Conservation (phyloP, 2,113 vertebrate genomes). For the Spilogale gracilis region DNA sequence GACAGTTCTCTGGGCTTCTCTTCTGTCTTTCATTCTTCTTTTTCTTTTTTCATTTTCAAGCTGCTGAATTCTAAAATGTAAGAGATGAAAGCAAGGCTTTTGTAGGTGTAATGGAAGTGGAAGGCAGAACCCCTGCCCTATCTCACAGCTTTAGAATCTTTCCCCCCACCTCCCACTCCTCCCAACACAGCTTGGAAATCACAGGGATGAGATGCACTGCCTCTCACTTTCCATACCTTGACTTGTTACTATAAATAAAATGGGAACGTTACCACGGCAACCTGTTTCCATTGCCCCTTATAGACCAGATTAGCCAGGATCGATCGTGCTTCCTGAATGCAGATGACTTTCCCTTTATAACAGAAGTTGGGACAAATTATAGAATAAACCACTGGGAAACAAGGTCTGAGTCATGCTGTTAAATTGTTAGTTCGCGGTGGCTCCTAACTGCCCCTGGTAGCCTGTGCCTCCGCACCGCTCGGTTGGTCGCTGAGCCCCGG, state of each 20-base stretch:
- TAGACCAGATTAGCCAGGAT: conserved; percentile 77
- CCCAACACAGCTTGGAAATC: background rate
- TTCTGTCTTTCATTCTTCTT: background rate
- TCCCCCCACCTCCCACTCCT: background rate
- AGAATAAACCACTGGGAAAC: conserved; percentile 52
- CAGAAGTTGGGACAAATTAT: conserved; percentile 70
- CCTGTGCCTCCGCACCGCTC: background rate
- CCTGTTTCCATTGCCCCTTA: conserved; percentile 75
- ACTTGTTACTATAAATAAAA: conserved; percentile 80
- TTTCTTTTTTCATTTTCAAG: background rate
- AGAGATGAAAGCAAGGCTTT: background rate
- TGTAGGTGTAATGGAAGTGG: background rate
- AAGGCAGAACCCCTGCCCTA: background rate
- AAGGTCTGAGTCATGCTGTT: conserved; percentile 5
- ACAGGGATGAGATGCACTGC: background rate
- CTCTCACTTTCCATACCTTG: conserved; percentile 65
- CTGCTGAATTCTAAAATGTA: background rate
- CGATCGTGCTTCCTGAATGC: conserved; percentile 69
- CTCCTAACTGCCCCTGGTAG: background rate
- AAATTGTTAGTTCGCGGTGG: background rate
- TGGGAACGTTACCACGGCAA: conserved; percentile 73
- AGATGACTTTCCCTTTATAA: conserved; percentile 67
- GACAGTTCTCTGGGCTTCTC: background rate
- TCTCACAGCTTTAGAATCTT: background rate
- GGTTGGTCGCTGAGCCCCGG: too few relatives aligned